These are phyloP conservation scores for Asbolus verrucosus DNA, from an alignment of 1,140 invertebrate species.

Conservation along the genomic window DNA sequence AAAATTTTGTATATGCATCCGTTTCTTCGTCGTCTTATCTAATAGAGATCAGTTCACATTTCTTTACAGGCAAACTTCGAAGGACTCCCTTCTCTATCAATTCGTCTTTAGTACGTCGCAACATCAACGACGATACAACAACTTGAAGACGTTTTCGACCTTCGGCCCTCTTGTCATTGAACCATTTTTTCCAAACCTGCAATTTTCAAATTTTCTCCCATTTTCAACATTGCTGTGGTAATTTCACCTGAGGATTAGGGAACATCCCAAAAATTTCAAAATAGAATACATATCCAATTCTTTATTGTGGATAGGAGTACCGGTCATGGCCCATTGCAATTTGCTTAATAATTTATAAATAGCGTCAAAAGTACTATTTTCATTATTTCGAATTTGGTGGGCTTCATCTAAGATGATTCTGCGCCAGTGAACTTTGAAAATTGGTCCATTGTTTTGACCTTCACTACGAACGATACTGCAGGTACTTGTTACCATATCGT, in stretches of 20 bases:
- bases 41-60: slow-evolving; percentile 70
- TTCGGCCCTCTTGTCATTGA: slow-evolving; percentile 80
- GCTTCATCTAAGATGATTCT: slow-evolving; percentile 94
- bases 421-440: slow-evolving; percentile 81
- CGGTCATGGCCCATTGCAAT: slow-evolving; percentile 89
- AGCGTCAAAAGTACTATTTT: slow-evolving; percentile 78
- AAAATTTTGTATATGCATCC: slow-evolving; percentile 81
- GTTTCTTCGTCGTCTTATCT: slow-evolving; percentile 78
- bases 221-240: too few species aligned
- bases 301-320: slow-evolving; percentile 96
- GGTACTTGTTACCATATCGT: slow-evolving; percentile 84
- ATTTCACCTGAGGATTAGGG: slow-evolving; percentile 79
- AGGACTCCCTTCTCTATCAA: slow-evolving; percentile 72
- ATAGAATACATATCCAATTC: slow-evolving; percentile 90
- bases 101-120: slow-evolving; percentile 87
- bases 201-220: too few species aligned
- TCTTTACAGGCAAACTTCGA: slow-evolving; percentile 75
- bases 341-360: slow-evolving; percentile 74
- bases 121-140: slow-evolving; percentile 83
- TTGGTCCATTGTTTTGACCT: slow-evolving; percentile 65
- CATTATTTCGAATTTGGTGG: slow-evolving; percentile 90
- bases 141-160: slow-evolving; percentile 80
- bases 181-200: slow-evolving; percentile 78
- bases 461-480: slow-evolving; percentile 77
- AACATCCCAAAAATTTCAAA: too few species aligned